Evolutionary conservation across 2,888 invertebrate species (phyloP).

Genomic region (Acleris literana): DNA sequence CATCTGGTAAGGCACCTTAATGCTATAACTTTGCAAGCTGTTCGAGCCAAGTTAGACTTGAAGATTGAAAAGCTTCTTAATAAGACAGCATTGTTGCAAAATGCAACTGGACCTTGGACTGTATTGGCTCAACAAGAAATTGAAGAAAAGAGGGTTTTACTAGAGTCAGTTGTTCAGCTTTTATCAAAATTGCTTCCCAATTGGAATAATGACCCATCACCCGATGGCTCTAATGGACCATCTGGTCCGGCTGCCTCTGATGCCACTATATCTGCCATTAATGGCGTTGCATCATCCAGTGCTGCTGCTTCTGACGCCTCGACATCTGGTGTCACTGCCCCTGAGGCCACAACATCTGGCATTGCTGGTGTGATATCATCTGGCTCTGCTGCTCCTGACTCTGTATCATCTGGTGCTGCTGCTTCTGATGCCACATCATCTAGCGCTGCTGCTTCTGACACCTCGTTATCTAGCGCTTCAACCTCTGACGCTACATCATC

Average conservation of each 20-base stretch:
- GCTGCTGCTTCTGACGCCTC: background rate
- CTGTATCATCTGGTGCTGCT: background rate
- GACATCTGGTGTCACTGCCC: background rate
- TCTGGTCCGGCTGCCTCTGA: background rate
- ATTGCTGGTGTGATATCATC: background rate
- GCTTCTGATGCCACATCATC: background rate
- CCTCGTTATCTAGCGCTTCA: background rate
- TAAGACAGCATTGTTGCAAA: slow-evolving; percentile 60
- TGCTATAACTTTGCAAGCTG: slow-evolving; percentile 58
- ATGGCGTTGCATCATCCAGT: background rate
- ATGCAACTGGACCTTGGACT: slow-evolving; percentile 60
- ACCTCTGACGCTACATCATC: background rate
- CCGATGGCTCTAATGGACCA: slow-evolving; percentile 19
- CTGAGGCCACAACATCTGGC: background rate
- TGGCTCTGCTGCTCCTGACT: background rate
- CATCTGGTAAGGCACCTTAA: slow-evolving; percentile 63
- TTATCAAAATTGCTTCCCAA: slow-evolving; percentile 63
- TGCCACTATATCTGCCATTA: slow-evolving; percentile 4
- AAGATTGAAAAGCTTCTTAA: slow-evolving; percentile 69
- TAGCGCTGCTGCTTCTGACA: background rate
- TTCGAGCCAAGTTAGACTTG: slow-evolving; percentile 58
- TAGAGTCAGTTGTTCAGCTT: slow-evolving; percentile 61
- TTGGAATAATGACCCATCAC: slow-evolving; percentile 48
- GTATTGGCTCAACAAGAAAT: slow-evolving; percentile 56
- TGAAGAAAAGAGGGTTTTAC: slow-evolving; percentile 62